Evolutionary conservation across 2,888 invertebrate species (phyloP).

Genomic region (Hoplodrina blanda): DNA sequence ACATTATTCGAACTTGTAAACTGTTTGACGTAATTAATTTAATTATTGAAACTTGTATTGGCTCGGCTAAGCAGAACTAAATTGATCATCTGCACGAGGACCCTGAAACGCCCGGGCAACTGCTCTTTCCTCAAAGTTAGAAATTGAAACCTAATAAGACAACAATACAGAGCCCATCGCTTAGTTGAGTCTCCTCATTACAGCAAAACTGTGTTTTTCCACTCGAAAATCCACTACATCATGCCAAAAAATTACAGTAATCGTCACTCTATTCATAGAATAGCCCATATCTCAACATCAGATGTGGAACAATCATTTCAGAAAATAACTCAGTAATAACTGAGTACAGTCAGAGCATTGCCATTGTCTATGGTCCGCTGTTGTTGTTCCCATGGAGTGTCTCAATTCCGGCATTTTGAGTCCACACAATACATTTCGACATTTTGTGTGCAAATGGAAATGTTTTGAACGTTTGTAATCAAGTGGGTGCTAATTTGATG

Average conservation of each 20-base stretch:
- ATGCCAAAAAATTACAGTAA: slow-evolving; percentile 49
- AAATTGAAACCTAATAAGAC: neutral
- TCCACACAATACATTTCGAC: slow-evolving; percentile 42
- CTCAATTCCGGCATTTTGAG: slow-evolving; percentile 29
- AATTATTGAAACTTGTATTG: too few species aligned
- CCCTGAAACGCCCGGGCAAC: too few species aligned
- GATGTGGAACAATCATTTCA: slow-evolving; percentile 44
- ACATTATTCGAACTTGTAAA: too few species aligned
- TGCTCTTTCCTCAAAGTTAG: too few species aligned
- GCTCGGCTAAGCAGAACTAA: too few species aligned
- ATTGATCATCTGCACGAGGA: too few species aligned
- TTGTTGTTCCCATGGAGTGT: slow-evolving; percentile 42
- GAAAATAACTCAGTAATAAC: slow-evolving; percentile 49
- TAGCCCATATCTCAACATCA: slow-evolving; percentile 28
- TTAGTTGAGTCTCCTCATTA: slow-evolving; percentile 1
- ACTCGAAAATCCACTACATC: slow-evolving; percentile 6
- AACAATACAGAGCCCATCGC: neutral
- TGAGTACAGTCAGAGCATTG: slow-evolving; percentile 1
- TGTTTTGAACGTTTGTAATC: slow-evolving; percentile 14
- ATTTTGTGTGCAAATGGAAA: slow-evolving; percentile 35
- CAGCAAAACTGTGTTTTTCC: slow-evolving; percentile 30
- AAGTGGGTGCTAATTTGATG: slow-evolving; percentile 14
- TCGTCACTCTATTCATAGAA: slow-evolving; percentile 36
- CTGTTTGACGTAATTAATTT: too few species aligned
- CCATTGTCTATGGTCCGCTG: slow-evolving; percentile 41